These are phyloP conservation scores for Corythornis leucogaster DNA, from an alignment of 2,797 vertebrate species.

Conservation along the genomic window DNA sequence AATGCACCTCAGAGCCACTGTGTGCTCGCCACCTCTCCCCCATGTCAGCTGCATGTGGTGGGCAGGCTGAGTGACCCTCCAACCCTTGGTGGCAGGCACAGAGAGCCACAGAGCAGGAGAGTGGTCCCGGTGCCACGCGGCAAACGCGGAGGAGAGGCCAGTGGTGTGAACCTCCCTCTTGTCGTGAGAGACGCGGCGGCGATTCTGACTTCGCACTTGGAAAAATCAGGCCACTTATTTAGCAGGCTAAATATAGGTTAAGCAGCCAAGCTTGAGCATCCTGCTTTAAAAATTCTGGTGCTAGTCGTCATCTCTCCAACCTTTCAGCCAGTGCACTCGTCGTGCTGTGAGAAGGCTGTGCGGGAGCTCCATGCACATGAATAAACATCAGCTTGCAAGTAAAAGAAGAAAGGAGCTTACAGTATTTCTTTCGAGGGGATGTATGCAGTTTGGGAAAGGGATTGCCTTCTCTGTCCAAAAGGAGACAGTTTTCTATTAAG, in stretches of 20 bases:
- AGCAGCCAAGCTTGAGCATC: conserved; percentile 55
- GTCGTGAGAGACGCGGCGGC: not conserved
- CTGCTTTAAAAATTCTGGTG: conserved; percentile 52
- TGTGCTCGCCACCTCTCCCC: not conserved
- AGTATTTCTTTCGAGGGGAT: conserved; percentile 30
- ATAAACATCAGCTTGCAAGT: conserved; percentile 50
- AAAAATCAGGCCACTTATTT: conserved; percentile 46
- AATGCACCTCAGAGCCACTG: accelerated
- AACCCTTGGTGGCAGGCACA: accelerated
- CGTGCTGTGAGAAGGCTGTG: conserved; percentile 47
- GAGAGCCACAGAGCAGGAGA: not conserved
- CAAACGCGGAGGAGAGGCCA: accelerated
- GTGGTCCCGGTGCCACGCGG: accelerated
- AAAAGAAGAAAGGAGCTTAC: conserved; percentile 5
- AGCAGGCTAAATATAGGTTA: conserved; percentile 69
- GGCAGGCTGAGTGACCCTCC: accelerated
- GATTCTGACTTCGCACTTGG: conserved; percentile 1
- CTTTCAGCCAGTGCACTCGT: conserved; percentile 2
- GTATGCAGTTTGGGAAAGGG: conserved; percentile 35
- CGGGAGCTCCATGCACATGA: conserved; percentile 39
- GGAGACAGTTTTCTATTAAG: conserved; percentile 30
- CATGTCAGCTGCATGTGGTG: not conserved
- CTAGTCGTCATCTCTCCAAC: conserved; percentile 48
- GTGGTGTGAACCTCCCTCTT: not conserved
- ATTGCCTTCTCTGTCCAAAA: not conserved